phyloP scores from a whole-genome alignment of 2,888 invertebrate genomes.

The Luffia ferchaultella region DNA sequence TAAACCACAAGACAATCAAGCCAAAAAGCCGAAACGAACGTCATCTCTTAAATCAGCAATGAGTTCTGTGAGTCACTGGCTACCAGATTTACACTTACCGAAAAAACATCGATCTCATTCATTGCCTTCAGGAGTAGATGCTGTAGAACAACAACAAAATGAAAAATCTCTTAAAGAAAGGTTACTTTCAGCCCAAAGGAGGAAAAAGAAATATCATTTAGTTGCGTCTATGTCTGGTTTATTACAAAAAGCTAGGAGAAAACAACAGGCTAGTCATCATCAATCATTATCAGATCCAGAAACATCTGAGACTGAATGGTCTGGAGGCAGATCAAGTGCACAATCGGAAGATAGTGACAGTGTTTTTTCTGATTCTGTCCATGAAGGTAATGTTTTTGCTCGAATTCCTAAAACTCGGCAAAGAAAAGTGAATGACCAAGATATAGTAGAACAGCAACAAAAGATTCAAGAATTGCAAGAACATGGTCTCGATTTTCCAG shows the following conservation, averaged over 20 bases:
- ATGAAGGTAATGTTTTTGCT: constrained; percentile 69
- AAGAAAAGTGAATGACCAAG: constrained; percentile 55
- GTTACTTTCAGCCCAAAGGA: constrained; percentile 55
- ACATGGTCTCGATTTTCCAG: constrained; percentile 40
- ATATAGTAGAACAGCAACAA: constrained; percentile 57
- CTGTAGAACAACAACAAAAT: constrained; percentile 56
- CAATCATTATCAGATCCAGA: constrained; percentile 80
- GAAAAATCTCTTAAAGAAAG: constrained; percentile 55
- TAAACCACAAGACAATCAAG: constrained; percentile 59
- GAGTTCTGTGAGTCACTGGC: constrained; percentile 81
- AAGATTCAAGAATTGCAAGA: constrained; percentile 55
- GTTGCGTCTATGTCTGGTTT: constrained; percentile 87
- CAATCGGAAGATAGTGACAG: constrained; percentile 81
- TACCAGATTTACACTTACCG: constrained; percentile 81
- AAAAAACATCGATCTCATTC: constrained; percentile 85
- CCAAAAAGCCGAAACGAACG: constrained; percentile 74
- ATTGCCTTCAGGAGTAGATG: constrained; percentile 75
- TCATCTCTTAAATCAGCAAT: constrained; percentile 82
- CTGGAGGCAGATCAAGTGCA: constrained; percentile 69
- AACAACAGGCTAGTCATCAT: constrained; percentile 64
- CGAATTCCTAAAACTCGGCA: constrained; percentile 65
- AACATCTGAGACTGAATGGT: constrained; percentile 77
- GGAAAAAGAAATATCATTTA: constrained; percentile 82
- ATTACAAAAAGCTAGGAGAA: constrained; percentile 83
- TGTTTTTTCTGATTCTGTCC: constrained; percentile 73